phyloP scores from a whole-genome alignment of 1,140 invertebrate genomes.

The Bombus pascuorum region DNA sequence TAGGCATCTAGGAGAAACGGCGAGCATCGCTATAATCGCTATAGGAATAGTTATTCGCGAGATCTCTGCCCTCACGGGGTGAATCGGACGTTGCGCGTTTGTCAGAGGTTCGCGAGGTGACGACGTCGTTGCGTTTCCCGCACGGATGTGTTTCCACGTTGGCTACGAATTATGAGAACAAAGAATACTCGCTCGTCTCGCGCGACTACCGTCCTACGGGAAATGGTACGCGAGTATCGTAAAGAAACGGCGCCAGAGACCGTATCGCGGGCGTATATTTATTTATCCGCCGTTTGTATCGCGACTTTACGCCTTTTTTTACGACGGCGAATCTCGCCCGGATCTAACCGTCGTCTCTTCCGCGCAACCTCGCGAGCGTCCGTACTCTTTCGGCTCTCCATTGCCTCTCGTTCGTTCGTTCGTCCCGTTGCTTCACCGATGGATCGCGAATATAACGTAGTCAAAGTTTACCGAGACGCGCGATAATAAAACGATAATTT shows the following conservation, averaged over 20 bases:
- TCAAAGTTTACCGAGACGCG: no score
- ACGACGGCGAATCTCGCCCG: not conserved
- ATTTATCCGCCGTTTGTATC: not conserved
- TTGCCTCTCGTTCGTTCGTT: not conserved
- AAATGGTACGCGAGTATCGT: not conserved
- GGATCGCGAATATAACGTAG: not conserved
- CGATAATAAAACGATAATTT: not conserved
- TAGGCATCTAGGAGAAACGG: accelerated
- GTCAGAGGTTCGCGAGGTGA: not conserved
- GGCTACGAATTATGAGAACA: not conserved
- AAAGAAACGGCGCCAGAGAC: not conserved
- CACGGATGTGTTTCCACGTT: no score
- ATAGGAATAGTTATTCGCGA: not conserved
- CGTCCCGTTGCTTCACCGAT: not conserved
- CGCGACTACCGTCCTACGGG: not conserved
- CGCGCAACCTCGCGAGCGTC: not conserved
- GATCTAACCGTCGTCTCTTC: not conserved
- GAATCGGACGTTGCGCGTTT: not conserved
- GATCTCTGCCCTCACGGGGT: not conserved
- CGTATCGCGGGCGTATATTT: not conserved
- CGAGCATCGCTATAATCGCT: no score
- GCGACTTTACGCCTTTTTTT: constrained; percentile 19
- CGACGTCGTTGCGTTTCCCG: not conserved
- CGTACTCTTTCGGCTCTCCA: no score
- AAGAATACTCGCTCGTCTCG: not conserved